Percentiles rank a stretch among this genome's conserved stretches.
These are phyloP conservation scores for Drosophila nigricruria DNA, from an alignment of 2,888 invertebrate species.

Conservation along the genomic window DNA sequence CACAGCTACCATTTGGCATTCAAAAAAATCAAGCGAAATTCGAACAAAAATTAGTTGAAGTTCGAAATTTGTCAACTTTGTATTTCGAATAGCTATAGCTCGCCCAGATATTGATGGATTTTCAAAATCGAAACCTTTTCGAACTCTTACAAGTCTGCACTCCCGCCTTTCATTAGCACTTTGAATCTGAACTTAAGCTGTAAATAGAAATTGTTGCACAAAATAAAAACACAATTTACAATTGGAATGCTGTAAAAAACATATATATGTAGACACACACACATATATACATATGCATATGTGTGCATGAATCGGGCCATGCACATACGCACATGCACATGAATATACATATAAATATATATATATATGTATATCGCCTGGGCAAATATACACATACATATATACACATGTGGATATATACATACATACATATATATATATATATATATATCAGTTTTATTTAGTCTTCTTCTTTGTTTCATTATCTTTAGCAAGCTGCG, in stretches of 20 bases:
- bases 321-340: constrained; percentile 3
- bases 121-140: not conserved
- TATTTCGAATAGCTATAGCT: not conserved
- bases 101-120: too few relatives aligned
- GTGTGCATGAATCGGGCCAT: not conserved
- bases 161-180: too few relatives aligned
- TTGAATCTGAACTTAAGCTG: too few relatives aligned
- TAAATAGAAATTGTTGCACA: not conserved
- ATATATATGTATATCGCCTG: constrained; percentile 36
- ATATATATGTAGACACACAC: constrained; percentile 50
- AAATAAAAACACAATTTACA: constrained; percentile 37
- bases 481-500: constrained; percentile 50
- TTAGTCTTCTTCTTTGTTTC: constrained; percentile 65
- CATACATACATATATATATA: constrained; percentile 37
- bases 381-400: not conserved
- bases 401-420: constrained; percentile 17
- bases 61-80: not conserved
- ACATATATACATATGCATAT: not conserved
- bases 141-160: too few relatives aligned
- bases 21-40: too few relatives aligned
- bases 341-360: constrained; percentile 5
- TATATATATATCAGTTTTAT: constrained; percentile 69
- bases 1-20: too few relatives aligned
- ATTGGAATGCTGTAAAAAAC: constrained; percentile 74
- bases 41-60: too few relatives aligned